Evolutionary conservation across 2,888 invertebrate species (phyloP), one percentile per base, ranked within the genome.

Genomic region (Netelia virgata): DNA sequence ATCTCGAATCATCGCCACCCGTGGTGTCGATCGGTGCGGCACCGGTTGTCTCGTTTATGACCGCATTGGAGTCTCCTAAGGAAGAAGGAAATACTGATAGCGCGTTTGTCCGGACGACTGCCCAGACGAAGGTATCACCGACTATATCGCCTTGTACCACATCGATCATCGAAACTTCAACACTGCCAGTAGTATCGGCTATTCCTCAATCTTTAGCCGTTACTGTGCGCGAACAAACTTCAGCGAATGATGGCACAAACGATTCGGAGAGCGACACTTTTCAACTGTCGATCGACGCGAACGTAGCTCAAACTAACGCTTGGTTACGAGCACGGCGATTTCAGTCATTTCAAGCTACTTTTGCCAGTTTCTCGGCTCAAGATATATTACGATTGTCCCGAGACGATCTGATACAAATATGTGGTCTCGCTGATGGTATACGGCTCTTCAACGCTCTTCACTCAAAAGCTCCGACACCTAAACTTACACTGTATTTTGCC

Each of bases 371-470:
- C 94, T 97, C 97, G 53, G 98, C 98, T 18, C 95, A 97, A 20
- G 99, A 99, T 94, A 95, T 99, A 91, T 94, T 99, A 88, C 96
- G 98, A 93, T 95, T 99, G 93, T 97, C 97, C 0, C 96, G 98
- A 63, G 98, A 98, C 86, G 99, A 99, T 94, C 95, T 99, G 57
- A 97, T 98, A 80, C 97, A 98, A 94, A 98, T 99, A 82, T 98
- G 98, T 93, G 98, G 98, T 0, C 95, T 98, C 83, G 97, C 98
- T 53, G 98, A 99, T 93, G 99, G 99, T 3, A 98, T 99, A 82
- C 96, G 99, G 88, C 95, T 99, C 83, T 98, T 96, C 94, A 99
- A 99, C 94, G 97, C 97, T 47, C 94, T 99, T 66, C 97, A 98
- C 91, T 96, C 96, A 89, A 97, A 97, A 92, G 94, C 95, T 14